Percentiles rank a stretch among this genome's conserved stretches.
Conservation (phyloP, 2,113 vertebrate species). For the Sorex araneus region DNA sequence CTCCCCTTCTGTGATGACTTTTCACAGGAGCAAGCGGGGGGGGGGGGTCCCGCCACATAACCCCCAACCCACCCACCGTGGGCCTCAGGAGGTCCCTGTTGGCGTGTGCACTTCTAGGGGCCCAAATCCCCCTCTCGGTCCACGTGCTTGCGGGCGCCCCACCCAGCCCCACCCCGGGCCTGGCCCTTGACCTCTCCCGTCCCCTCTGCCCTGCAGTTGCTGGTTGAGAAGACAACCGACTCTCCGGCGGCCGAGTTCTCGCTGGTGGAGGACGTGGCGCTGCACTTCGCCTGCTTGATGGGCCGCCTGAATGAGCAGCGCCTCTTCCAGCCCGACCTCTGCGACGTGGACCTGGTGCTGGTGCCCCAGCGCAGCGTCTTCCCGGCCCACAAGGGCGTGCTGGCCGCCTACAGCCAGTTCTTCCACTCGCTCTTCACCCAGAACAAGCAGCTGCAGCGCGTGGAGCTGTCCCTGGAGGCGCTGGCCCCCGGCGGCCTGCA, state of each 20-base stretch:
- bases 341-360: constrained; percentile 97
- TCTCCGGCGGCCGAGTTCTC: constrained; percentile 96
- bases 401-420: constrained; percentile 97
- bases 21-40: background rate
- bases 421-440: constrained; percentile 97
- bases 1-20: background rate
- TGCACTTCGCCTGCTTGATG: constrained; percentile 98
- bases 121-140: too few relatives aligned
- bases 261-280: constrained; percentile 97
- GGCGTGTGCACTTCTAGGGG: background rate
- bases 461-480: constrained; percentile 95
- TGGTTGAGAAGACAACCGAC: constrained; percentile 98
- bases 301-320: constrained; percentile 97
- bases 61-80: background rate
- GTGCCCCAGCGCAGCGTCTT: constrained; percentile 96
- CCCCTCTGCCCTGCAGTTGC: constrained; percentile 89
- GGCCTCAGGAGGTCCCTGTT: background rate
- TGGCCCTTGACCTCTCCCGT: background rate
- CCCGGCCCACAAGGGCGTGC: constrained; percentile 96
- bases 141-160: too few relatives aligned
- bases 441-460: constrained; percentile 95
- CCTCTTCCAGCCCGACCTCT: constrained; percentile 97
- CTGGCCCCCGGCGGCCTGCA: constrained; percentile 95
- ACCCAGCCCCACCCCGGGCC: too few relatives aligned
- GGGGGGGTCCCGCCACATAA: background rate